phyloP scores from a whole-genome alignment of 2,888 invertebrate species.

The Tenthredo amoena region DNA sequence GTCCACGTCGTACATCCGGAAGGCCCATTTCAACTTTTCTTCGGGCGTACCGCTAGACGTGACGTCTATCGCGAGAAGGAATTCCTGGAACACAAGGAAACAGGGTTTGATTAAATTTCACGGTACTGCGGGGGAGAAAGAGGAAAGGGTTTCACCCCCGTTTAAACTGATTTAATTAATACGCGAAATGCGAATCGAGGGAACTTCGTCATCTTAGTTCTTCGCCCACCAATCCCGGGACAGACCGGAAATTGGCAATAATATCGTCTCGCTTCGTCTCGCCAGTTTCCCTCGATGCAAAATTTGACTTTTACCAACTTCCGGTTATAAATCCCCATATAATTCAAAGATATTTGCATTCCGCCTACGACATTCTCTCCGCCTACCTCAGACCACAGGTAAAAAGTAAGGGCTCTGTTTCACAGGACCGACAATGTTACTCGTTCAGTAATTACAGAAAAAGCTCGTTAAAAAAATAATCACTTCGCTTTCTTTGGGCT shows the following conservation, averaged over 20 bases:
- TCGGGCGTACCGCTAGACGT: conserved; percentile 98
- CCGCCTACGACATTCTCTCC: background rate
- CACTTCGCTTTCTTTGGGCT: background rate
- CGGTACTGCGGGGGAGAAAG: background rate
- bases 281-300: conserved; percentile 3
- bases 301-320: background rate
- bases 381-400: background rate
- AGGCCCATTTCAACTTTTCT: conserved; percentile 99
- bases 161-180: conserved; percentile 18
- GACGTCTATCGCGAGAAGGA: conserved; percentile 97
- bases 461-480: conserved; percentile 12
- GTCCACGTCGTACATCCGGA: conserved; percentile 99
- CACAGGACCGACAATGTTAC: background rate
- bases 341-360: background rate
- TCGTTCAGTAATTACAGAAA: background rate
- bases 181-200: conserved; percentile 9
- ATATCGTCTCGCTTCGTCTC: conserved; percentile 25
- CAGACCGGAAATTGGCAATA: conserved; percentile 37
- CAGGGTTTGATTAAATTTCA: conserved; percentile 38
- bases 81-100: conserved; percentile 86
- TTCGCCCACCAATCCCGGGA: background rate
- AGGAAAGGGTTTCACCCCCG: background rate
- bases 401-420: background rate
- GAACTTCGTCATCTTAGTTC: background rate
- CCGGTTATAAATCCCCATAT: background rate